Conservation (phyloP, 1,140 invertebrate species). For the Lucilia cuprina region DNA sequence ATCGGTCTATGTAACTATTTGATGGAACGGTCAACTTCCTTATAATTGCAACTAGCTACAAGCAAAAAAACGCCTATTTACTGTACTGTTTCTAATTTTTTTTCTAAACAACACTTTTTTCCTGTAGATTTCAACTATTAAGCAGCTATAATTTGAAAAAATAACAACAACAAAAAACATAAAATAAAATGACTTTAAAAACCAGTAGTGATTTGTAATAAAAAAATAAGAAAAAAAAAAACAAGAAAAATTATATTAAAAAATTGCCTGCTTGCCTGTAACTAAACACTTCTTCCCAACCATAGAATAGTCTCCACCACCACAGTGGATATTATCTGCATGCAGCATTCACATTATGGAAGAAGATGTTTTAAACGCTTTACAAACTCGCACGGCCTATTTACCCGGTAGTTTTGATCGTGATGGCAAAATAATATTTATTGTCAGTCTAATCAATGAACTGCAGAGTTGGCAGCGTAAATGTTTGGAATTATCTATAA, state of each 20-base stretch:
- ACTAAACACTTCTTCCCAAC: not conserved
- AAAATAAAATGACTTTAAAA: not conserved
- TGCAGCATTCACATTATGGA: conserved; percentile 55
- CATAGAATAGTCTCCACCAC: not conserved
- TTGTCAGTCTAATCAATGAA: conserved; percentile 70
- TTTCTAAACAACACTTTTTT: not conserved
- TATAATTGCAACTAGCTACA: too few species aligned
- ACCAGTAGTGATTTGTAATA: not conserved
- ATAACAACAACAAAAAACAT: not conserved
- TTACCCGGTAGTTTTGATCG: conserved; percentile 73
- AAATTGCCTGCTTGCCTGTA: not conserved
- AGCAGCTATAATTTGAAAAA: not conserved
- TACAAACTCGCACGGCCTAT: conserved; percentile 67
- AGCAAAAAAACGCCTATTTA: not conserved
- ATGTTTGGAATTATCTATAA: conserved; percentile 66
- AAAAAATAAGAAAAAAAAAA: not conserved
- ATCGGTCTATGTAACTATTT: too few species aligned
- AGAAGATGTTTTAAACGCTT: conserved; percentile 64
- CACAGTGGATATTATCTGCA: not conserved
- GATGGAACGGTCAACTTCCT: too few species aligned
- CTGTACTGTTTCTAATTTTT: not conserved
- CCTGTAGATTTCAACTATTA: too few species aligned
- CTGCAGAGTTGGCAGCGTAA: conserved; percentile 64
- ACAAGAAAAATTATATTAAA: not conserved
- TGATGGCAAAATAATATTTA: conserved; percentile 69